These are phyloP conservation scores for Meloidogyne hapla DNA, from an alignment of 1,140 invertebrate genomes.

Conservation along the genomic window DNA sequence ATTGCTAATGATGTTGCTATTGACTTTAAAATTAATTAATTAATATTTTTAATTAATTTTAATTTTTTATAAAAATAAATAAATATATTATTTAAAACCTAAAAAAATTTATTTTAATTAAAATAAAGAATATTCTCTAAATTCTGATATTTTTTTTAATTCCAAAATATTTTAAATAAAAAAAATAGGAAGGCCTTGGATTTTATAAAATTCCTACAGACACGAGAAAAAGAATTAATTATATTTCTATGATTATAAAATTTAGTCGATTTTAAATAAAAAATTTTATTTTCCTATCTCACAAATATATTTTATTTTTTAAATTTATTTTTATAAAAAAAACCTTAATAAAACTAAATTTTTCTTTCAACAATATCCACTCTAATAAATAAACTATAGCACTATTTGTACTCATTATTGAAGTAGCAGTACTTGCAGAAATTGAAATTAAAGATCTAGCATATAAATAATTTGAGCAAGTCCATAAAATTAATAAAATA, in stretches of 20 bases:
- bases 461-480: conserved; percentile 57
- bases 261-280: no score
- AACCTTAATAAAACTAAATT: conserved; percentile 37
- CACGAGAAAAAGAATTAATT: no score
- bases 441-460: conserved; percentile 50
- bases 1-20: conserved; percentile 53
- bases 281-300: no score
- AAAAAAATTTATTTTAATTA: no score
- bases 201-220: no score
- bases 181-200: no score
- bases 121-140: no score
- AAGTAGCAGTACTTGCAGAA: conserved; percentile 50
- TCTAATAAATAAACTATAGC: conserved; percentile 60
- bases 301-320: no score
- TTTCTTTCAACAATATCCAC: conserved; percentile 34
- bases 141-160: no score
- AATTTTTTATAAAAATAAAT: neutral
- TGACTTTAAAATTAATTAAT: conserved; percentile 30
- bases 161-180: no score
- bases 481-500: conserved; percentile 56
- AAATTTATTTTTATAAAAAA: neutral
- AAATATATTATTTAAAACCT: conserved; percentile 6
- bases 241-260: no score
- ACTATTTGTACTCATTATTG: conserved; percentile 54
- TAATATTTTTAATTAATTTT: neutral